Evolutionary conservation across 2,888 invertebrate genomes (phyloP).

Genomic region (Spodoptera picta): DNA sequence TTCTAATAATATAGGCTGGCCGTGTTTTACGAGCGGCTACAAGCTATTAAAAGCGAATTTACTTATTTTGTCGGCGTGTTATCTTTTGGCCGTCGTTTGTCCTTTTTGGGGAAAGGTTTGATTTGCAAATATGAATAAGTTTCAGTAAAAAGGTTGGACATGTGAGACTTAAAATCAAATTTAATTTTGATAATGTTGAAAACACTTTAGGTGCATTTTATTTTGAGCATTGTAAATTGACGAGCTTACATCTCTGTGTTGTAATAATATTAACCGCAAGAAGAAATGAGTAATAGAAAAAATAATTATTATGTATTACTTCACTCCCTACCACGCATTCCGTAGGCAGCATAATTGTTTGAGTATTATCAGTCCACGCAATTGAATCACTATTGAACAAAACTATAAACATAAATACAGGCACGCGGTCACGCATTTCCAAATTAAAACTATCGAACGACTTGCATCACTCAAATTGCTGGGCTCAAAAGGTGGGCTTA

Average conservation of each 20-base stretch:
- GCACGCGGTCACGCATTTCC: slow-evolving; percentile 58
- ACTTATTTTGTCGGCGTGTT: slow-evolving; percentile 37
- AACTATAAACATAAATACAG: slow-evolving; percentile 37
- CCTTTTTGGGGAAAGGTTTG: slow-evolving; percentile 19
- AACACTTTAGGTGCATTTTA: too few relatives aligned
- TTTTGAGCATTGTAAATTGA: too few relatives aligned
- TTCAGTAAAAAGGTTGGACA: slow-evolving; percentile 25
- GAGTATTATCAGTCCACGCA: slow-evolving; percentile 18
- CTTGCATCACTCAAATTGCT: slow-evolving; percentile 59
- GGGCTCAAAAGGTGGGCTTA: slow-evolving; percentile 69
- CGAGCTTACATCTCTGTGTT: too few relatives aligned
- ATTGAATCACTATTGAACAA: slow-evolving; percentile 39
- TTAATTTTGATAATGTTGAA: neutral
- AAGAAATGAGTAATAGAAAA: too few relatives aligned
- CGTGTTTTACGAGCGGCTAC: slow-evolving; percentile 47
- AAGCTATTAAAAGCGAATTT: slow-evolving; percentile 57
- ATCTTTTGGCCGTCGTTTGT: slow-evolving; percentile 22
- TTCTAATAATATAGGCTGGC: slow-evolving; percentile 54
- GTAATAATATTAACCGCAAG: too few relatives aligned
- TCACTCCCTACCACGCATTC: slow-evolving; percentile 1
- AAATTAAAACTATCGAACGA: slow-evolving; percentile 58
- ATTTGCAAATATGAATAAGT: slow-evolving; percentile 28
- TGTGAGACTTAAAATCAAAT: slow-evolving; percentile 10
- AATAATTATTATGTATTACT: neutral
- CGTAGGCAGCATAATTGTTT: slow-evolving; percentile 30